Conservation (phyloP, 2,888 invertebrate genomes). For the Callinectes sapidus region DNA sequence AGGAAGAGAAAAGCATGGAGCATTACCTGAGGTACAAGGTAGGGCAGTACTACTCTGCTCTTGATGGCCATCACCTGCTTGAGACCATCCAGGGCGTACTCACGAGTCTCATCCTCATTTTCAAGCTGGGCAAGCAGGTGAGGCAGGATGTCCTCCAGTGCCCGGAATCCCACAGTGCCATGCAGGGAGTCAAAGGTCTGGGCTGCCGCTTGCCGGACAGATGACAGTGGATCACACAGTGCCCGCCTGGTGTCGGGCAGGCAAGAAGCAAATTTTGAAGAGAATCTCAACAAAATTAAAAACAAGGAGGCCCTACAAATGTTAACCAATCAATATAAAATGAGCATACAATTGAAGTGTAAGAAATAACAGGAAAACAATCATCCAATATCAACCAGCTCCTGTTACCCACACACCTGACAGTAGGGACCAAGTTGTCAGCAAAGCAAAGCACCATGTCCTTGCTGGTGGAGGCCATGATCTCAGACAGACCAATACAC, state of each 20-base stretch:
- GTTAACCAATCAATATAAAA: too few species aligned
- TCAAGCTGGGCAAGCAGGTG: slow-evolving; percentile 88
- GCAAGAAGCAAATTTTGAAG: neutral
- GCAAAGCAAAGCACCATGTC: slow-evolving; percentile 95
- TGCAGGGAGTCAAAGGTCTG: slow-evolving; percentile 97
- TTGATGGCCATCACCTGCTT: slow-evolving; percentile 98
- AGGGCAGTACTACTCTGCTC: slow-evolving; percentile 95
- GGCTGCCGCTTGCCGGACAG: slow-evolving; percentile 94
- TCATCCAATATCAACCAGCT: neutral
- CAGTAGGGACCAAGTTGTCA: slow-evolving; percentile 92
- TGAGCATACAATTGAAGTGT: too few species aligned
- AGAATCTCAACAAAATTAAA: neutral
- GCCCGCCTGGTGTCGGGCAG: slow-evolving; percentile 81
- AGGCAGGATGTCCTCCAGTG: slow-evolving; percentile 97
- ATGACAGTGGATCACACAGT: slow-evolving; percentile 92
- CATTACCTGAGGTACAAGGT: slow-evolving; percentile 85
- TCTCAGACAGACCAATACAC: slow-evolving; percentile 97
- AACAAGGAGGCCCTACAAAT: too few species aligned
- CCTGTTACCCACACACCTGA: slow-evolving; percentile 78
- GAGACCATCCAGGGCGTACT: slow-evolving; percentile 95
- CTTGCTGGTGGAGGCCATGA: slow-evolving; percentile 95
- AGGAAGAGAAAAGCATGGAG: neutral
- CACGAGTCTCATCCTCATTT: slow-evolving; percentile 77
- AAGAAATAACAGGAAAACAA: neutral
- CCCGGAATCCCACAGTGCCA: slow-evolving; percentile 92